A percentile compares a stretch with the other conserved stretches of the same genome.
Evolutionary conservation across 2,888 invertebrate genomes (phyloP).

Genomic region (Microlaimidae sp.): DNA sequence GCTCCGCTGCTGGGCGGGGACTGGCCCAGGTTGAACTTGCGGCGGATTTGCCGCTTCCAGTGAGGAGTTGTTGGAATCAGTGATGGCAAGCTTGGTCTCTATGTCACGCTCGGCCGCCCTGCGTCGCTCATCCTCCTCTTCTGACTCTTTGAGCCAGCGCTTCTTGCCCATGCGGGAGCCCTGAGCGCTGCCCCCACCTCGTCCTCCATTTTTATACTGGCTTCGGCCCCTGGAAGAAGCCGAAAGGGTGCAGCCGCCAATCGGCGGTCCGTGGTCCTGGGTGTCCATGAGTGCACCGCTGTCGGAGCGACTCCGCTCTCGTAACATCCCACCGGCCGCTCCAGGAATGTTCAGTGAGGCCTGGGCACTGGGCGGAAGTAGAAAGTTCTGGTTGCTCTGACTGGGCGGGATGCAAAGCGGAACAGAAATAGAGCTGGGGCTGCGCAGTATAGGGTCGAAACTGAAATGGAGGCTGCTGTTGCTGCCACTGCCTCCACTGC

Average conservation of each 20-base stretch:
- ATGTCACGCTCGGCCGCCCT: background rate
- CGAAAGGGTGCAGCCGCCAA: slow-evolving; percentile 14
- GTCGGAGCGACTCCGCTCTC: slow-evolving; percentile 29
- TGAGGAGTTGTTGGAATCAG: no score
- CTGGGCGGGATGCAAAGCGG: background rate
- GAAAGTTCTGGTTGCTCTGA: background rate
- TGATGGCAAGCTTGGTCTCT: no score
- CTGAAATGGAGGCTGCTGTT: slow-evolving; percentile 17
- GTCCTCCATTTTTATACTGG: background rate
- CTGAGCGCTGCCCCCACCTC: no score
- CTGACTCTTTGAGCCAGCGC: slow-evolving; percentile 22
- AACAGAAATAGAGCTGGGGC: background rate
- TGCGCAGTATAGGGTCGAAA: slow-evolving; percentile 23
- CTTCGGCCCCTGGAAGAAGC: background rate
- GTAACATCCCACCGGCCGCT: slow-evolving; percentile 3
- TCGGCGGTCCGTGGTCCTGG: background rate
- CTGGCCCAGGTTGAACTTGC: no score
- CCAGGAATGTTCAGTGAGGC: slow-evolving; percentile 7
- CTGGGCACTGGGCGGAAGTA: slow-evolving; percentile 16
- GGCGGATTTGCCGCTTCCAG: no score
- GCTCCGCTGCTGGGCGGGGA: no score
- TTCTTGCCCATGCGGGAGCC: no score
- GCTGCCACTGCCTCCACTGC: background rate
- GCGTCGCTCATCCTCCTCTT: slow-evolving; percentile 20
- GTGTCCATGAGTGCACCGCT: slow-evolving; percentile 24